Evolutionary conservation across 2,113 vertebrate genomes (phyloP).

Genomic region (Catharus bicknelli): DNA sequence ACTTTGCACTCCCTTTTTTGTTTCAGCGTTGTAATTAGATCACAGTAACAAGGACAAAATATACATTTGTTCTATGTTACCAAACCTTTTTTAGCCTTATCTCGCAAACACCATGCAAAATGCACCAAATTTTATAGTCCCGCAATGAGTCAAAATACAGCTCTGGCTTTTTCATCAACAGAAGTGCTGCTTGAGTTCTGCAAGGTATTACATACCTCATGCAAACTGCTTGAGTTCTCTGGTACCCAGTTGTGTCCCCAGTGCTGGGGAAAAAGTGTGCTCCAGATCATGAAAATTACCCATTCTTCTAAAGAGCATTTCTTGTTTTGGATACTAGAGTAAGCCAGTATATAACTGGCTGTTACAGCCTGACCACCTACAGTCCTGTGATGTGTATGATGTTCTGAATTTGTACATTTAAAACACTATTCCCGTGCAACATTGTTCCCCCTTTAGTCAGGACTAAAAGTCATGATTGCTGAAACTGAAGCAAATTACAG

Average conservation of each 20-base stretch:
- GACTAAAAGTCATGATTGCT: neutral
- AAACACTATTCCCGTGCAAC: neutral
- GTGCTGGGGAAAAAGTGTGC: neutral
- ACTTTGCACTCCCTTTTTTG: neutral
- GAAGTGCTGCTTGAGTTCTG: neutral
- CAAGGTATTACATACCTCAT: neutral
- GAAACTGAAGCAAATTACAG: neutral
- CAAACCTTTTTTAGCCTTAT: neutral
- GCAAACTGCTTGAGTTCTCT: neutral
- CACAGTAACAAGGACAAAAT: neutral
- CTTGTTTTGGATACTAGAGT: neutral
- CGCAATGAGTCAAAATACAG: neutral
- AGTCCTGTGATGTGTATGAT: neutral
- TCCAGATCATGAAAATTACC: neutral
- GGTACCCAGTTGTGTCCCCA: neutral
- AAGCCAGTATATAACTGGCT: neutral
- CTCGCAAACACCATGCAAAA: neutral
- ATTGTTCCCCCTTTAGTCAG: neutral
- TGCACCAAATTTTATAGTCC: neutral
- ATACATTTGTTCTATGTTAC: neutral
- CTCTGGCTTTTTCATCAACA: neutral
- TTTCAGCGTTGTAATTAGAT: conserved; percentile 13
- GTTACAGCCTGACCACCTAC: neutral
- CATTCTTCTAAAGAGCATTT: conserved; percentile 23
- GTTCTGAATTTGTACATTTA: neutral